These are phyloP conservation scores for Cotesia typhae DNA, from an alignment of 1,140 invertebrate species.

Conservation along the genomic window DNA sequence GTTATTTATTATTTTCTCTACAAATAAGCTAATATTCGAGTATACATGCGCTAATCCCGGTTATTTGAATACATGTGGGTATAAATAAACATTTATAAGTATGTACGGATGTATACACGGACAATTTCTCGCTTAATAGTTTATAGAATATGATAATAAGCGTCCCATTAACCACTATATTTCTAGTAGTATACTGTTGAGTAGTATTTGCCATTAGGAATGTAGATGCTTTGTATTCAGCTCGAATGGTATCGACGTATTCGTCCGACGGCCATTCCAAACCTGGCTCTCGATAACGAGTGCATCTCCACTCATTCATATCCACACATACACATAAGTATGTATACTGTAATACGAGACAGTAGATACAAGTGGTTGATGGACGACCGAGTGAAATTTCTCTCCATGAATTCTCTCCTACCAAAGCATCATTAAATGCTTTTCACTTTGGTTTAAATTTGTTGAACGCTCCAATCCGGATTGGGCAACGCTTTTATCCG, in stretches of 20 bases:
- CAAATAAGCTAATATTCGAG: too few relatives aligned
- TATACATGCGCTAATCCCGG: too few relatives aligned
- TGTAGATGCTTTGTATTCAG: constrained; percentile 15
- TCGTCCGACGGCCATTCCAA: constrained; percentile 11
- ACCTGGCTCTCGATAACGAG: constrained; percentile 14
- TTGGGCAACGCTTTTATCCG: constrained; percentile 1
- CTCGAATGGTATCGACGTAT: constrained; percentile 14
- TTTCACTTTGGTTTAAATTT: background rate
- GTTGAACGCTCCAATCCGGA: background rate
- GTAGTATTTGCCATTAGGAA: constrained; percentile 17
- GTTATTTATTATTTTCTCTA: too few relatives aligned
- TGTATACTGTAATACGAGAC: background rate
- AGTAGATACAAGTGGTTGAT: constrained; percentile 11
- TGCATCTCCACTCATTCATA: background rate
- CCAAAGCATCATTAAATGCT: background rate
- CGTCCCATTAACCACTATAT: constrained; percentile 17
- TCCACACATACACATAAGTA: background rate
- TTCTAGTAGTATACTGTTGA: constrained; percentile 1
- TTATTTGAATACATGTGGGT: too few relatives aligned
- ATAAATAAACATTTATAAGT: too few relatives aligned
- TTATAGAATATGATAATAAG: constrained; percentile 16
- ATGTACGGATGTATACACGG: too few relatives aligned
- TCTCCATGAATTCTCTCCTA: background rate
- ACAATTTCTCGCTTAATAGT: background rate
- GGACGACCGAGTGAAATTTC: constrained; percentile 7